A percentile compares a stretch with the other conserved stretches of the same genome.
Conservation (phyloP, 2,888 invertebrate genomes). For the Gortyna flavago region DNA sequence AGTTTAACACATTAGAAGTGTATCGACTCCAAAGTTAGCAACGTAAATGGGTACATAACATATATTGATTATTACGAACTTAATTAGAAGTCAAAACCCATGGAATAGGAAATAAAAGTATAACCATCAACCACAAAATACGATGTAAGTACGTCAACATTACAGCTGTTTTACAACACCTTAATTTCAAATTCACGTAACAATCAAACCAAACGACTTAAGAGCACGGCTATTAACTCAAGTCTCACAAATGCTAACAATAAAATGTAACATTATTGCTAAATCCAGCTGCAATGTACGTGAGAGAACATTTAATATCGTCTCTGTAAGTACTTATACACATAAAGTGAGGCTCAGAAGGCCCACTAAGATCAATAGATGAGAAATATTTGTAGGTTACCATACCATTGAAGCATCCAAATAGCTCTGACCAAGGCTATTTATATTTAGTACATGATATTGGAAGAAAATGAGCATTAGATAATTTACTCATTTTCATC, state of each 20-base stretch:
- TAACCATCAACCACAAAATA: background rate
- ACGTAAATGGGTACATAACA: background rate
- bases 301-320: conserved; percentile 43
- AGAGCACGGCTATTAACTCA: conserved; percentile 25
- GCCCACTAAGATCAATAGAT: background rate
- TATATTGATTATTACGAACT: background rate
- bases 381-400: background rate
- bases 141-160: background rate
- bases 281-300: conserved; percentile 47
- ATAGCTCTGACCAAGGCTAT: background rate
- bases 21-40: background rate
- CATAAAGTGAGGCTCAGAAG: conserved; percentile 18
- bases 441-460: background rate
- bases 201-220: conserved; percentile 15
- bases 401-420: background rate
- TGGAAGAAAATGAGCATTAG: background rate
- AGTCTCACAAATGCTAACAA: conserved; percentile 42
- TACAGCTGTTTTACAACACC: background rate
- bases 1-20: background rate
- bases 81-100: background rate
- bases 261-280: conserved; percentile 48
- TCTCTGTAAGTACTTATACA: background rate
- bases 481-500: background rate
- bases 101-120: background rate
- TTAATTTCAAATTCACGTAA: conserved; percentile 36